These are phyloP conservation scores for Mionectes olivaceus DNA, from an alignment of 2,797 vertebrate species.

Conservation along the genomic window DNA sequence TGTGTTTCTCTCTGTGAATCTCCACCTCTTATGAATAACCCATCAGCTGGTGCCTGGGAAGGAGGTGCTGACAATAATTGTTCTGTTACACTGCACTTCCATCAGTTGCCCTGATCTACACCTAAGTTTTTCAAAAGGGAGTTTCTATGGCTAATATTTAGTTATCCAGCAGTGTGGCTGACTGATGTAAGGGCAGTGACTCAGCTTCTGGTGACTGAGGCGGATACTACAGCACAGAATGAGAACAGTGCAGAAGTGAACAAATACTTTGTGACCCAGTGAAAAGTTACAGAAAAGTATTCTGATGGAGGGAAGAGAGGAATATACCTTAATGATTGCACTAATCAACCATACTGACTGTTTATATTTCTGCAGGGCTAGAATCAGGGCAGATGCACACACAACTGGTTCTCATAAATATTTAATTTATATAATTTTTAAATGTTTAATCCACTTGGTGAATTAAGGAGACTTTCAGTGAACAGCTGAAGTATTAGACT, in stretches of 20 bases:
- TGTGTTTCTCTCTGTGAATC: neutral
- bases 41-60: neutral
- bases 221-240: neutral
- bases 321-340: neutral
- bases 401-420: slow-evolving; percentile 1
- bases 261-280: neutral
- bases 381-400: neutral
- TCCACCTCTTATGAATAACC: accelerated
- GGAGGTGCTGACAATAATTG: neutral
- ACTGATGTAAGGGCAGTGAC: neutral
- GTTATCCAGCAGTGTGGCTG: neutral
- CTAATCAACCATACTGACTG: neutral
- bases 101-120: neutral
- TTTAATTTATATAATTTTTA: neutral
- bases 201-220: neutral
- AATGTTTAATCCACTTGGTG: slow-evolving; percentile 48
- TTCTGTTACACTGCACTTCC: neutral
- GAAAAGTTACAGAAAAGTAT: neutral
- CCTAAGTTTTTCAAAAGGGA: neutral
- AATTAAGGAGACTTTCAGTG: slow-evolving; percentile 50
- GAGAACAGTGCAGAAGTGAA: neutral
- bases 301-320: neutral
- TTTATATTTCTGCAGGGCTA: neutral
- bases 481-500: slow-evolving; percentile 35
- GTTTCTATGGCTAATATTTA: neutral